phyloP scores from a whole-genome alignment of 30 jellyfish, hydroid and myxozoan species.

The Aurelia aurita complex sp. Pacific region DNA sequence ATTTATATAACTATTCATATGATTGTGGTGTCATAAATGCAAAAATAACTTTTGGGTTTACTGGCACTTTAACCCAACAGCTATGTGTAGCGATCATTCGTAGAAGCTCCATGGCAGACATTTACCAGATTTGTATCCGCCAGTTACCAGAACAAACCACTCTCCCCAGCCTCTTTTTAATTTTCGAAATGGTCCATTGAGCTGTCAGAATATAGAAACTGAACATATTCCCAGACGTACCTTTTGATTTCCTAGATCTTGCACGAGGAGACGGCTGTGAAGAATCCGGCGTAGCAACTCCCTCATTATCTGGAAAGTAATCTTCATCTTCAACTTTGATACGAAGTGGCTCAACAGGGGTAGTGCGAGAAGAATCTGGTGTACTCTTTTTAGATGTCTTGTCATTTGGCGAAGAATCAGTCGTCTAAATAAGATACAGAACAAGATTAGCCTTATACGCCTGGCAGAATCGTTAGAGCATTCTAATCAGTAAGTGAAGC shows the following conservation, averaged over 20 bases:
- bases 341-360: conserved; percentile 55
- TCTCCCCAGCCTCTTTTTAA: too few relatives aligned
- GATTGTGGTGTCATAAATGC: too few relatives aligned
- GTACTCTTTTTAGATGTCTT: conserved; percentile 41
- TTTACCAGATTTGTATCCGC: too few relatives aligned
- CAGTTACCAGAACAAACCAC: too few relatives aligned
- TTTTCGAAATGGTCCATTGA: too few relatives aligned
- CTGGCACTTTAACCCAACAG: too few relatives aligned
- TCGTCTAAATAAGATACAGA: background rate
- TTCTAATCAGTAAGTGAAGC: too few relatives aligned
- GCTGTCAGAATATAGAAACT: background rate
- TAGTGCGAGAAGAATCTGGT: conserved; percentile 30
- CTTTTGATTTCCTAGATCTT: conserved; percentile 30
- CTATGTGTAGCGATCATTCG: too few relatives aligned
- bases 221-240: background rate
- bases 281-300: conserved; percentile 64
- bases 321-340: conserved; percentile 68
- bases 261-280: conserved; percentile 56
- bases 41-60: too few relatives aligned
- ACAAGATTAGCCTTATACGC: background rate
- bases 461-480: too few relatives aligned
- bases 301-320: conserved; percentile 59
- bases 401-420: conserved; percentile 44
- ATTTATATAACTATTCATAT: too few relatives aligned
- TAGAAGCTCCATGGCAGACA: too few relatives aligned